Conservation (phyloP, 1,140 invertebrate genomes). For the Sarcophaga bullata region DNA sequence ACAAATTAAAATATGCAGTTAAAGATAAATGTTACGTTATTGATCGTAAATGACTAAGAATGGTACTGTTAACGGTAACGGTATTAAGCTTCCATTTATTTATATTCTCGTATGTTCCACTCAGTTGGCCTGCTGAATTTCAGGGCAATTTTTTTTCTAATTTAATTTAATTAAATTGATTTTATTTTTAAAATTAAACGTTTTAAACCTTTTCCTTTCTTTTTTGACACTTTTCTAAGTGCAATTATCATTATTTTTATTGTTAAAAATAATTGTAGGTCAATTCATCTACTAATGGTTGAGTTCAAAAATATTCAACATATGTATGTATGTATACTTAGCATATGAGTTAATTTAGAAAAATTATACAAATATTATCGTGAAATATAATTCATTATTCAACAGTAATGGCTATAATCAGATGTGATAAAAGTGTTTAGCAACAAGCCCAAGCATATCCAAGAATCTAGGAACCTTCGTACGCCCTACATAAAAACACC, state of each 20-base stretch:
- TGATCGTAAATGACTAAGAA: not conserved
- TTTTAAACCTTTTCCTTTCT: constrained; percentile 2
- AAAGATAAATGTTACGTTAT: not conserved
- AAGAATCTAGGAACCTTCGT: no score
- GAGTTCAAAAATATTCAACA: no score
- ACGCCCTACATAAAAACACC: no score
- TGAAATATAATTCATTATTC: no score
- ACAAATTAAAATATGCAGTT: constrained; percentile 6
- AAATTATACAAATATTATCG: no score
- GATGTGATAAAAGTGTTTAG: no score
- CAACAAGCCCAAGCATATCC: no score
- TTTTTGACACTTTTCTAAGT: not conserved
- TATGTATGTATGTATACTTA: no score
- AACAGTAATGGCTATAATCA: no score
- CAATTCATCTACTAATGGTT: no score
- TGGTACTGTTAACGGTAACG: constrained; percentile 18
- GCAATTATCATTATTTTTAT: not conserved
- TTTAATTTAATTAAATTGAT: constrained; percentile 20
- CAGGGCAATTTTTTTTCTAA: not conserved
- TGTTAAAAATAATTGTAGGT: not conserved
- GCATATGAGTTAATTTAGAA: no score
- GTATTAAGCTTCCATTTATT: not conserved
- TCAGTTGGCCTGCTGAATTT: not conserved
- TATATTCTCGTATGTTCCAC: not conserved
- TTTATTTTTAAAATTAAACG: not conserved